phyloP scores from a whole-genome alignment of 2,113 vertebrate species.

The Macroglossus sobrinus region DNA sequence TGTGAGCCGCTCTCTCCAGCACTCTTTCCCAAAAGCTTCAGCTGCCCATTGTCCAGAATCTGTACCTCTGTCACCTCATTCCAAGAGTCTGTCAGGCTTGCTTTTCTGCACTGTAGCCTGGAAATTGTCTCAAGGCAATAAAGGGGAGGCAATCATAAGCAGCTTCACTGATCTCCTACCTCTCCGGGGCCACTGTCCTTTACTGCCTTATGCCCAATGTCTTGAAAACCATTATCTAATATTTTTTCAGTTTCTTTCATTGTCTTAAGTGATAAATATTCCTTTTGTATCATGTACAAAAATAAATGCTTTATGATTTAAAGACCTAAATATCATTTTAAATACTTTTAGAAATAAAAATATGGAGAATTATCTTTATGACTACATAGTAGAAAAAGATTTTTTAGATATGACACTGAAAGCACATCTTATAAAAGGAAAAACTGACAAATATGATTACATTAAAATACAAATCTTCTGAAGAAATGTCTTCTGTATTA shows the following conservation, averaged over 20 bases:
- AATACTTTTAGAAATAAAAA: neutral
- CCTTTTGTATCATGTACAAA: neutral
- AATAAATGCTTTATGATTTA: neutral
- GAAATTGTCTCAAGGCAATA: neutral
- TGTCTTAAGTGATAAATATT: neutral
- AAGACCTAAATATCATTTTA: neutral
- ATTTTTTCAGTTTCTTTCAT: neutral
- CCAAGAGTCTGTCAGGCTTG: neutral
- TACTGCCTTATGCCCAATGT: neutral
- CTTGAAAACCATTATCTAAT: neutral
- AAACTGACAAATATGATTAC: neutral
- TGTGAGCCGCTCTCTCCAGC: neutral
- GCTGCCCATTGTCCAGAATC: neutral
- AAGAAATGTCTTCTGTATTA: neutral
- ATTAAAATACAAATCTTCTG: neutral
- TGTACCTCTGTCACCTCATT: neutral
- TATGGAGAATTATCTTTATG: neutral
- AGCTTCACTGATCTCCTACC: neutral
- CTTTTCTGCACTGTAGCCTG: neutral
- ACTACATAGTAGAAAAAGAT: neutral
- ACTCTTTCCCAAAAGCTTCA: neutral
- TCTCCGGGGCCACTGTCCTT: neutral
- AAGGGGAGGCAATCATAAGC: neutral
- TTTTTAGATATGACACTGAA: neutral
- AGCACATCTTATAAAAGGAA: neutral